phyloP scores from a whole-genome alignment of 2,113 vertebrate genomes.

The Heloderma charlesbogerti region DNA sequence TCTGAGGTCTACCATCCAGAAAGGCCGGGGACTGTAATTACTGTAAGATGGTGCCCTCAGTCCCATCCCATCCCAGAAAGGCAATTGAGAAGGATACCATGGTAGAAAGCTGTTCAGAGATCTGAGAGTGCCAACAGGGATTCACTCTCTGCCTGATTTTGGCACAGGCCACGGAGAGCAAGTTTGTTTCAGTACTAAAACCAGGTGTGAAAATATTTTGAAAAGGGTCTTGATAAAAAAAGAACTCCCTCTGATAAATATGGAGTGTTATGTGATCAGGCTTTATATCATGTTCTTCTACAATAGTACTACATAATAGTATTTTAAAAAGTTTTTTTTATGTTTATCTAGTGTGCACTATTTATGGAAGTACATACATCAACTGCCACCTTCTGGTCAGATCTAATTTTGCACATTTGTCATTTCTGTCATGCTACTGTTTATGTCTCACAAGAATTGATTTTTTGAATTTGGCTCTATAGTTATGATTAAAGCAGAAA shows the following conservation, averaged over 20 bases:
- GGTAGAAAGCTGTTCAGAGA: too few relatives aligned
- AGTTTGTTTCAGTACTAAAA: too few relatives aligned
- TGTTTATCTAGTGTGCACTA: background rate
- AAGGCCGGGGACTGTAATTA: too few relatives aligned
- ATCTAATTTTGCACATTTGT: background rate
- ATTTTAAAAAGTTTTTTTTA: background rate
- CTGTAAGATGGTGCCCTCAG: too few relatives aligned
- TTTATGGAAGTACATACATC: background rate
- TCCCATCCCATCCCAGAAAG: too few relatives aligned
- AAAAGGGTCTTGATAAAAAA: background rate
- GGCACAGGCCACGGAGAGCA: too few relatives aligned
- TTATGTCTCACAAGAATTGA: background rate
- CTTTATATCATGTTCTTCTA: background rate
- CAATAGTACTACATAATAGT: background rate
- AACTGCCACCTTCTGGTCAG: conserved; percentile 52
- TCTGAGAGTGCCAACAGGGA: too few relatives aligned
- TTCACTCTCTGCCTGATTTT: too few relatives aligned
- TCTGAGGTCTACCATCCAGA: too few relatives aligned
- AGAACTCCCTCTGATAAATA: background rate
- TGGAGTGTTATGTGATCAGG: background rate
- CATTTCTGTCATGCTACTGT: background rate
- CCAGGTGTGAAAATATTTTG: too few relatives aligned
- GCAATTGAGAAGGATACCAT: too few relatives aligned
- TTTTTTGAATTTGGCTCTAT: background rate
- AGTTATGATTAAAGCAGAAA: background rate